phyloP scores from a whole-genome alignment of 2,113 vertebrate genomes.

The Sula dactylatra region DNA sequence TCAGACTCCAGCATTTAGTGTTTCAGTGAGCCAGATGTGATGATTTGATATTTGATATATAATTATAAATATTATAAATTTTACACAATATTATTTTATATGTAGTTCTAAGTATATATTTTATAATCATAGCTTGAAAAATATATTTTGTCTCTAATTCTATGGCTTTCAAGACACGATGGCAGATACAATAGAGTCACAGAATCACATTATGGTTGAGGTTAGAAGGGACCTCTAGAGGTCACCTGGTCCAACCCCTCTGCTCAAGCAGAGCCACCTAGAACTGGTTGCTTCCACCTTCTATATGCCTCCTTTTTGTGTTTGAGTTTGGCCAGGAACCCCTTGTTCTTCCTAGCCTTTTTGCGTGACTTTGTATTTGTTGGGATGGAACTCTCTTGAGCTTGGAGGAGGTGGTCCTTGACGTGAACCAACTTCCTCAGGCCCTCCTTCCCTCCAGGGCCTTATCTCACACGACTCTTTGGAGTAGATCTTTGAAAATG shows the following conservation, averaged over 20 bases:
- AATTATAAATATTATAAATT: too few species aligned
- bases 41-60: background rate
- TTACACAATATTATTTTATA: too few species aligned
- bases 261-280: background rate
- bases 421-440: background rate
- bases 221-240: background rate
- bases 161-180: background rate
- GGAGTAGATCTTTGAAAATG: background rate
- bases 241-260: rapidly evolving
- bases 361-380: background rate
- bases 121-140: background rate
- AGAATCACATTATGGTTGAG: background rate
- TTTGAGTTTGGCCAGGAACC: background rate
- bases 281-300: rapidly evolving
- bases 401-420: background rate
- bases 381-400: background rate
- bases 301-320: background rate
- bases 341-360: background rate
- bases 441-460: background rate
- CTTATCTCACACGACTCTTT: background rate
- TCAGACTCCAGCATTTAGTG: background rate
- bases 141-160: background rate
- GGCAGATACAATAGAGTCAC: background rate
- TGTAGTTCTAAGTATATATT: too few species aligned
- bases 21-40: background rate